Evolutionary conservation across 2,888 invertebrate genomes (phyloP).

Genomic region (Drosophila nr. perissopoda): DNA sequence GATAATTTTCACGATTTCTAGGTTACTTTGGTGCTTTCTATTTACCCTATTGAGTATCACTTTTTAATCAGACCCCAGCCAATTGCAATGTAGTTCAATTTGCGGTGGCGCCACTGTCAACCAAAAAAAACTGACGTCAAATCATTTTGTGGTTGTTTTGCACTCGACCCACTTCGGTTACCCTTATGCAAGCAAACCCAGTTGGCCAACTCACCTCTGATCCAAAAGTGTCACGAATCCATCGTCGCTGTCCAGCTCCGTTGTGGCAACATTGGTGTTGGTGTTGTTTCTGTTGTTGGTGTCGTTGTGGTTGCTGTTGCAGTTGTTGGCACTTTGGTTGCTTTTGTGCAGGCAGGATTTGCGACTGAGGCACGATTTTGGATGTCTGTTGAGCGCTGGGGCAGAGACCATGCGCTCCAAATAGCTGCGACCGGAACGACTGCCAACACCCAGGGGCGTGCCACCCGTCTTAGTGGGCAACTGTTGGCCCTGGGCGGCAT

Average conservation of each 20-base stretch:
- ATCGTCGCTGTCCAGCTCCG: constrained; percentile 13
- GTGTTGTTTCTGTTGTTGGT: constrained; percentile 21
- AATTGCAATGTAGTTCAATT: constrained; percentile 68
- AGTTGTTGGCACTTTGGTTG: constrained; percentile 34
- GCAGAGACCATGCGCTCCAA: constrained; percentile 81
- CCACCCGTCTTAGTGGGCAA: constrained; percentile 58
- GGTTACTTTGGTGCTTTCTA: constrained; percentile 16
- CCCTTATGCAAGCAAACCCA: constrained; percentile 41
- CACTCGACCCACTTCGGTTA: constrained; percentile 46
- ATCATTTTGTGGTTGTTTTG: constrained; percentile 12
- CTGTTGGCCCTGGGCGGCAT: constrained; percentile 64
- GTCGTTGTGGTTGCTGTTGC: constrained; percentile 30
- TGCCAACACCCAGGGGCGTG: constrained; percentile 71
- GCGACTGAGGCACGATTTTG: constrained; percentile 86
- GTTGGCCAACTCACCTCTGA: constrained; percentile 62
- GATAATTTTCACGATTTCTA: not conserved
- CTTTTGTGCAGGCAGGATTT: constrained; percentile 79
- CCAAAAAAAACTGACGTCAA: constrained; percentile 54
- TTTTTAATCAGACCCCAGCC: constrained; percentile 33
- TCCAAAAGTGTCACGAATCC: constrained; percentile 45
- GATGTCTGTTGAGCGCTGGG: constrained; percentile 83
- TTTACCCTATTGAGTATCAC: constrained; percentile 39
- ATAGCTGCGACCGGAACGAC: constrained; percentile 73
- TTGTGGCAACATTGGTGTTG: constrained; percentile 33
- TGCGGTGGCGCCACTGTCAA: constrained; percentile 49